Base-by-base conservation (phyloP, 2,113 vertebrate genomes). In the Hypomesus transpacificus region DNA sequence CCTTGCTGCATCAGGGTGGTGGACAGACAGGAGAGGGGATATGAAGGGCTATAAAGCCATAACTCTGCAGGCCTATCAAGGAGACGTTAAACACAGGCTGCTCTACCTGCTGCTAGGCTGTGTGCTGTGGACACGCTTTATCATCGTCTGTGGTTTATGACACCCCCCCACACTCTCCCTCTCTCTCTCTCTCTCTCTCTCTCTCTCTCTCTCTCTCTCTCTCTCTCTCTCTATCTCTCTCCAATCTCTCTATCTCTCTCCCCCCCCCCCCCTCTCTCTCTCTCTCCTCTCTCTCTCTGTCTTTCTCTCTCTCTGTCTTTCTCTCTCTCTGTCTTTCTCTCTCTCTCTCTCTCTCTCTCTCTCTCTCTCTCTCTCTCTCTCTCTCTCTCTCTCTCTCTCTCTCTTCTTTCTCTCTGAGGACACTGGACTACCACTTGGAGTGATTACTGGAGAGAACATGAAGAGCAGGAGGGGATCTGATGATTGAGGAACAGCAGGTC, bases 11-110 rank as follows among this genome's bases (percentile, higher is more conserved):
- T 71, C 87, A 77, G 82, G 76, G 83, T 79, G 80, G 79, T 74
- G 75, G 76, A 75, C 77, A 85, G 87, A 87, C 86, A 87, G 80
- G 85, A 80, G 86, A 88, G 80, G 85, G 81, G 86, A 88, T 91
- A 87, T 87, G 83, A 39, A 16, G 76, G 79, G 87, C 82, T 89
- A 91, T 91, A 91, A 92, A 93, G 82, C 87, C 83, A 90, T 92
- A 91, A 91, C 85, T 75, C 77, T 77, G 84, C 81, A 79, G 73
- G 57, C 78, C 78, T 87, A 88, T 87, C 83, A 78, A 79, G 77
- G 83, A 80, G 77, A 87, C 83, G 80, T 88, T 88, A 84, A 79
- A 76, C 73, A 71, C 74, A 69, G 72, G 85, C 73, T 39, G 79
- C 83, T 88, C 77, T 89, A 92, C 89, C 91, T 92, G 82, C 75